A percentile compares a stretch with the other conserved stretches of the same genome.
Evolutionary conservation across 1,140 invertebrate genomes (phyloP).

Genomic region (Drosophila saltans): DNA sequence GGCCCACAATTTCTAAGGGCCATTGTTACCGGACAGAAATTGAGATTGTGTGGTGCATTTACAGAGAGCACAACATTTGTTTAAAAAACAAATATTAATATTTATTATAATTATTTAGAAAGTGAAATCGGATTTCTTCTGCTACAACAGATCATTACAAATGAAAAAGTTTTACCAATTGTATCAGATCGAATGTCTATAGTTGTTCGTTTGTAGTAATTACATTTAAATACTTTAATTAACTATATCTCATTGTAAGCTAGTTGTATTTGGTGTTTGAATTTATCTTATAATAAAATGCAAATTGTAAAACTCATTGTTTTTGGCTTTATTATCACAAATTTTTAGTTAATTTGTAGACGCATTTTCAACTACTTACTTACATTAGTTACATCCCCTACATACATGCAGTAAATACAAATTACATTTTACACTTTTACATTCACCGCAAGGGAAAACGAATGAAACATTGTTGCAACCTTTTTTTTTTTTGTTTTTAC

Average conservation of each 20-base stretch:
- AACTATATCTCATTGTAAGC: too few species aligned
- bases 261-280: not conserved
- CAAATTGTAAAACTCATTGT: not conserved
- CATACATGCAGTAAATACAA: slow-evolving; percentile 15
- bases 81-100: slow-evolving; percentile 18
- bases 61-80: slow-evolving; percentile 80
- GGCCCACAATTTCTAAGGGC: slow-evolving; percentile 80
- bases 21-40: slow-evolving; percentile 70
- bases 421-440: slow-evolving; percentile 16
- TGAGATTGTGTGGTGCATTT: slow-evolving; percentile 80
- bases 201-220: not conserved
- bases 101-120: too few species aligned
- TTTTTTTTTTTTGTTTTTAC: not conserved
- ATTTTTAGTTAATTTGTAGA: not conserved
- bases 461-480: slow-evolving; percentile 13
- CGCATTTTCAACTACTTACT: not conserved
- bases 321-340: not conserved
- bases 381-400: not conserved
- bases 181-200: too few species aligned
- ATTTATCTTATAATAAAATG: slow-evolving; percentile 12
- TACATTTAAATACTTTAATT: not conserved
- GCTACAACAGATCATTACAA: too few species aligned
- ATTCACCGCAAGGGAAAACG: slow-evolving; percentile 20
- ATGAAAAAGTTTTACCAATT: too few species aligned
- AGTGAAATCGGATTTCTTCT: too few species aligned